These are phyloP conservation scores for Talpa occidentalis DNA, from an alignment of 2,113 vertebrate species.

Conservation along the genomic window DNA sequence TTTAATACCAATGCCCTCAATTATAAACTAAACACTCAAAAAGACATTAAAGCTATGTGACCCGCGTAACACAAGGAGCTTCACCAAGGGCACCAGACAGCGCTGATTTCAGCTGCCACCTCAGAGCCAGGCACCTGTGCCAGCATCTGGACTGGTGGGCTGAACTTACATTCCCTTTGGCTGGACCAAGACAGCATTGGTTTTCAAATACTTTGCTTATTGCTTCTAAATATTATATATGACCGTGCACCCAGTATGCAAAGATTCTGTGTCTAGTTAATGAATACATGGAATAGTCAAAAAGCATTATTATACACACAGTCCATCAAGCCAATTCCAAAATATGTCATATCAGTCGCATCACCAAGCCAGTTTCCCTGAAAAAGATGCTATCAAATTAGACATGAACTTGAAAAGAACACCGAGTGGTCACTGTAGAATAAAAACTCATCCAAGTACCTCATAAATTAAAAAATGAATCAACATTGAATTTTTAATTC, in stretches of 20 bases:
- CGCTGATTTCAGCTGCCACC: neutral
- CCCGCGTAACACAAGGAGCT: neutral
- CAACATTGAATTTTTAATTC: neutral
- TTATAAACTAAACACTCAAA: neutral
- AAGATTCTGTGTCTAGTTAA: neutral
- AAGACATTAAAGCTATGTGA: neutral
- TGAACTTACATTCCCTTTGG: neutral
- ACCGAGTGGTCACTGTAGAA: neutral
- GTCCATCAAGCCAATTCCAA: neutral
- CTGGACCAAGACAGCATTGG: neutral
- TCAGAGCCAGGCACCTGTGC: fast-evolving
- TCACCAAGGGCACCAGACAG: too few relatives aligned
- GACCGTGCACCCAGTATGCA: neutral
- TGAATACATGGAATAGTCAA: neutral
- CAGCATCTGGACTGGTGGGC: neutral
- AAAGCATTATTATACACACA: neutral
- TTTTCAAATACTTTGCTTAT: neutral
- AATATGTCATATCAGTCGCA: neutral
- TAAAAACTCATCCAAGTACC: neutral
- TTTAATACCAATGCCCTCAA: neutral
- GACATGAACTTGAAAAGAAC: neutral
- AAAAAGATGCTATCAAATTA: neutral
- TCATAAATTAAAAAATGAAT: neutral
- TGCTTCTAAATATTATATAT: neutral
- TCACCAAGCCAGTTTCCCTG: neutral